A percentile compares a stretch with the other conserved stretches of the same genome.
Conservation (phyloP, 2,888 invertebrate genomes). For the Drosophila fungiperda region DNA sequence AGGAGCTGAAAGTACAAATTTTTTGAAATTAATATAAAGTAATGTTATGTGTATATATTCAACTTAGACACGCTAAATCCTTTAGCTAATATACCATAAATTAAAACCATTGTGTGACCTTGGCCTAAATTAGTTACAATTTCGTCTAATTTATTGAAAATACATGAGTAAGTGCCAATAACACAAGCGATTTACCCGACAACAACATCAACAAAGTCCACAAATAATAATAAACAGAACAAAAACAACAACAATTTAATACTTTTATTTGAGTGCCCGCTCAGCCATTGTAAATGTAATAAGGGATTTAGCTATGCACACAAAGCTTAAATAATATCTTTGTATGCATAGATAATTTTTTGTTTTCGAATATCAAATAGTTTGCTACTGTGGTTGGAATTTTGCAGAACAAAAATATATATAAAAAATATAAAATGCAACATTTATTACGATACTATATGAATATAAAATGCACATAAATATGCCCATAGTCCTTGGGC, state of each 20-base stretch:
- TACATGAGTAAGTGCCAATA: constrained; percentile 57
- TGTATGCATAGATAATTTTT: neutral
- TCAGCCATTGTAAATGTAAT: constrained; percentile 45
- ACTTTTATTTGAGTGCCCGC: constrained; percentile 37
- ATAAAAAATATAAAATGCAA: neutral
- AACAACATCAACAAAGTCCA: constrained; percentile 20
- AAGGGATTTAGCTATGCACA: constrained; percentile 55
- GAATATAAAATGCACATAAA: neutral
- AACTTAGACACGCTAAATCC: constrained; percentile 2
- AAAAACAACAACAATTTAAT: constrained; percentile 37
- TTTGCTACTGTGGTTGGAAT: neutral
- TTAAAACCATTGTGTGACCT: constrained; percentile 27
- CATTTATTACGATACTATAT: neutral
- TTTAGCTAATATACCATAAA: constrained; percentile 33
- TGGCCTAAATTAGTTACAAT: constrained; percentile 40
- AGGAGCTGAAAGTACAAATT: constrained; percentile 46
- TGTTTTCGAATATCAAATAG: neutral
- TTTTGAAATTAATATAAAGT: neutral
- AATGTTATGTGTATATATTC: neutral
- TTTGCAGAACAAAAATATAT: too few relatives aligned
- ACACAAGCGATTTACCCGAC: constrained; percentile 45
- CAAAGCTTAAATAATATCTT: constrained; percentile 25
- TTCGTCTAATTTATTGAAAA: constrained; percentile 58
- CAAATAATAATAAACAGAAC: constrained; percentile 9
- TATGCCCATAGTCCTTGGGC: neutral